A percentile compares a stretch with the other conserved stretches of the same genome.
phyloP scores from a whole-genome alignment of 2,888 invertebrate species.

The Lasioglossum malachurum region DNA sequence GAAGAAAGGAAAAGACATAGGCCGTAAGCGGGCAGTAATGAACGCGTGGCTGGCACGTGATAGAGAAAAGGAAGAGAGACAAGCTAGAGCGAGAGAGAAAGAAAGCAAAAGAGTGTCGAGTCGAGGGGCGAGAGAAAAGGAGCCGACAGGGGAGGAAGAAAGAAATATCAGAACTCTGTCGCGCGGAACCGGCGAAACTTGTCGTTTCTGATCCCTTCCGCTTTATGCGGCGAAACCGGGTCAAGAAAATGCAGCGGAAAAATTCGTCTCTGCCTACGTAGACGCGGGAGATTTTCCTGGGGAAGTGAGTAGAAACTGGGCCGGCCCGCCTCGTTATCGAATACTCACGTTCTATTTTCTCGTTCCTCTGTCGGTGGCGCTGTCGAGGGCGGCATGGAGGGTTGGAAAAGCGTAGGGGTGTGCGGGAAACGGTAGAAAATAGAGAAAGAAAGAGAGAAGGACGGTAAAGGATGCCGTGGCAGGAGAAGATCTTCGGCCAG shows the following conservation, averaged over 20 bases:
- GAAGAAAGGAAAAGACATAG: background rate
- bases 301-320: slow-evolving; percentile 59
- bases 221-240: slow-evolving; percentile 54
- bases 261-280: slow-evolving; percentile 62
- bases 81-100: background rate
- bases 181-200: slow-evolving; percentile 46
- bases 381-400: background rate
- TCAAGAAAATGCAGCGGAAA: slow-evolving; percentile 66
- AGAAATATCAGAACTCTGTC: slow-evolving; percentile 24
- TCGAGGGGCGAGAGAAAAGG: background rate
- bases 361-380: slow-evolving; percentile 48
- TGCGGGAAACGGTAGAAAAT: background rate
- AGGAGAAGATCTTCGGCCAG: slow-evolving; percentile 29
- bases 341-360: slow-evolving; percentile 63
- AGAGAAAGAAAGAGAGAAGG: background rate
- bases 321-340: slow-evolving; percentile 65
- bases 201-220: slow-evolving; percentile 59
- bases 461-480: background rate
- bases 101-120: background rate
- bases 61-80: background rate
- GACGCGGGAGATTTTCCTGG: slow-evolving; percentile 53
- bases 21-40: slow-evolving; percentile 27
- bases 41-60: slow-evolving; percentile 12
- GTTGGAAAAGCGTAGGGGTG: background rate
- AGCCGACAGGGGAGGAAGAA: slow-evolving; percentile 6